Base-by-base conservation (phyloP, 23 tunicate genomes). In the Clavelina lepadiformis region DNA sequence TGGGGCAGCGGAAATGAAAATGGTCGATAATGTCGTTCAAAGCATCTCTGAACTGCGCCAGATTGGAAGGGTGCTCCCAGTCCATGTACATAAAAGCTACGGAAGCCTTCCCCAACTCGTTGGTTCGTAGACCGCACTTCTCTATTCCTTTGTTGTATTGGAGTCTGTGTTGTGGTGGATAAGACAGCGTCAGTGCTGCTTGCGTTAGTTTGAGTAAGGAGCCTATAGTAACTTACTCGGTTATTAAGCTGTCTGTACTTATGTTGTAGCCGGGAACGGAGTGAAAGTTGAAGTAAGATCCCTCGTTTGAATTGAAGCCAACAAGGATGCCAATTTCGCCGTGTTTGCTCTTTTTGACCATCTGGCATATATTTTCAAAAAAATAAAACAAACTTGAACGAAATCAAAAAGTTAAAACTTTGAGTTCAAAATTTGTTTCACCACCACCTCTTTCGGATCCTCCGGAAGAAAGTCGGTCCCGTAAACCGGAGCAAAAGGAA, bases 241-340 rank as follows among this genome's bases (percentile, higher is more conserved):
- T 52, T 1, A 79, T 69, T 3, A 46, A 22, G 23, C 79, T 71
- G 27, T 61, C 50, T 7, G 79, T 63, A n/a, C 63, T 34, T 7
- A 56, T 58, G 52, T 78, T 63, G 30, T 65, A 82, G 0, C 91
- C 91, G 1, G 70, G 69, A 0, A 74, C 2, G 11, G 75, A 27
- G 46, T 82, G 74, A 15, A 74, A 46, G 31, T 62, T 77, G 54
- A 82, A 82, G 41, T 74, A 82, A 0, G 75, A 73, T 41, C 91
- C 91, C 67, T 82, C 91, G 62, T 82, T 83, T 46, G 81, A 28
- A 60, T 83, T 83, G 50, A 35, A 68, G 0, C 92, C 92, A 28
- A 67, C 71, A 1, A 83, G 7, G 3, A 76, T 49, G 24, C 76
- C 92, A 8, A 69, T 72, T 0, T 59, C 45, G 6, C 70, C 70